Conservation (phyloP, 2,888 invertebrate species). For the Chymomyza amoena region DNA sequence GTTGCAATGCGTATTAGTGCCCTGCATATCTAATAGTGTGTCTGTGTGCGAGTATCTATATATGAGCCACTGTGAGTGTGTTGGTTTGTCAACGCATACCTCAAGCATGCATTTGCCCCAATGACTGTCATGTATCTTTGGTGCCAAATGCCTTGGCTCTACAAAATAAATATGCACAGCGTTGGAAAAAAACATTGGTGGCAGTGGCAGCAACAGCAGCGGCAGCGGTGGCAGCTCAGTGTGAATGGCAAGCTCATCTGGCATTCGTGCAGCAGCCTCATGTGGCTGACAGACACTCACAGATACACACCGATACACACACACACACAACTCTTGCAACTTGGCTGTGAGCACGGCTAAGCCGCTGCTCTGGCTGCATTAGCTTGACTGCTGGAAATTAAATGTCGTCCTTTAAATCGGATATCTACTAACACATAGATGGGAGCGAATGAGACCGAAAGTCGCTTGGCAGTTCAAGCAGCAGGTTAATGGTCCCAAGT, state of each 20-base stretch:
- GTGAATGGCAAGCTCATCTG: constrained; percentile 39
- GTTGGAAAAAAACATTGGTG: constrained; percentile 15
- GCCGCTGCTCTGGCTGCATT: not conserved
- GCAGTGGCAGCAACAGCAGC: not conserved
- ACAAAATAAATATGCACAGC: constrained; percentile 28
- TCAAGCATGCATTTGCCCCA: constrained; percentile 21
- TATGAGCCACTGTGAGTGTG: too few species aligned
- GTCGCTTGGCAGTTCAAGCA: not conserved
- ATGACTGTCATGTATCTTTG: constrained; percentile 26
- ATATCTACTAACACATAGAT: not conserved
- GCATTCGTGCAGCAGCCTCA: constrained; percentile 44
- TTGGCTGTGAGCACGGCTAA: not conserved
- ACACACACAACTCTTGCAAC: not conserved
- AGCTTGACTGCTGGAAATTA: not conserved
- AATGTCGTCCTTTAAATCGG: not conserved
- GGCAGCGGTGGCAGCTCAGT: not conserved
- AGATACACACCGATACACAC: not conserved
- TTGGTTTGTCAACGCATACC: constrained; percentile 14
- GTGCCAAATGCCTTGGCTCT: constrained; percentile 43
- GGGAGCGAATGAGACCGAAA: not conserved
- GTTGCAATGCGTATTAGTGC: not conserved
- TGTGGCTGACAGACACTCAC: constrained; percentile 20
- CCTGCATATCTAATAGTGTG: not conserved
- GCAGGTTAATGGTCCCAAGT: not conserved
- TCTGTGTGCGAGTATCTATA: too few species aligned